These are phyloP conservation scores for Platypus cylindrus DNA, from an alignment of 2,888 invertebrate genomes.

Conservation along the genomic window DNA sequence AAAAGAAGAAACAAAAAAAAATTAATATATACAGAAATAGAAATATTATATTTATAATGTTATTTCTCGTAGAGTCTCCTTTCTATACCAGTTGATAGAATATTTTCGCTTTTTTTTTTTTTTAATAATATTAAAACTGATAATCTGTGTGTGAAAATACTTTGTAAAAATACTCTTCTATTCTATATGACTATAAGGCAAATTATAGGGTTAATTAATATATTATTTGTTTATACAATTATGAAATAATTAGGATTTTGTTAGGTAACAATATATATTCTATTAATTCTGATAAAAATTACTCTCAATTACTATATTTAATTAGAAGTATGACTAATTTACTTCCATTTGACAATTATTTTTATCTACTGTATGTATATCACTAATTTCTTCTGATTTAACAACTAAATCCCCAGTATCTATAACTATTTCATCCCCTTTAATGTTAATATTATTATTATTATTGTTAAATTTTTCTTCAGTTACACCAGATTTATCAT, in stretches of 20 bases:
- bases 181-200: conserved; percentile 32
- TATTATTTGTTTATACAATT: conserved; percentile 20
- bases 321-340: conserved; percentile 31
- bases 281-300: conserved; percentile 16
- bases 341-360: conserved; percentile 22
- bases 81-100: too few relatives aligned
- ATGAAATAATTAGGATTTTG: conserved; percentile 20
- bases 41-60: too few relatives aligned
- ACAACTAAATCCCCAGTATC: conserved; percentile 33
- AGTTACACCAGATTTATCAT: conserved; percentile 13
- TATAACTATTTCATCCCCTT: conserved; percentile 33
- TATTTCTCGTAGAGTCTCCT: too few relatives aligned
- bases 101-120: too few relatives aligned
- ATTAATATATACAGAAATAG: too few relatives aligned
- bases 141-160: conserved; percentile 33
- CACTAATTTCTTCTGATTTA: conserved; percentile 19
- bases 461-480: conserved; percentile 30
- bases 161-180: conserved; percentile 35
- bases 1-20: conserved; percentile 19
- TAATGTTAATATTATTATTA: too few relatives aligned
- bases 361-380: conserved; percentile 15
- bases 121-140: conserved; percentile 14
- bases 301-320: too few relatives aligned
- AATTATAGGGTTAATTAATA: conserved; percentile 25
- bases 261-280: conserved; percentile 21